phyloP scores from a whole-genome alignment of 2,888 invertebrate species.

The Antitype chi region DNA sequence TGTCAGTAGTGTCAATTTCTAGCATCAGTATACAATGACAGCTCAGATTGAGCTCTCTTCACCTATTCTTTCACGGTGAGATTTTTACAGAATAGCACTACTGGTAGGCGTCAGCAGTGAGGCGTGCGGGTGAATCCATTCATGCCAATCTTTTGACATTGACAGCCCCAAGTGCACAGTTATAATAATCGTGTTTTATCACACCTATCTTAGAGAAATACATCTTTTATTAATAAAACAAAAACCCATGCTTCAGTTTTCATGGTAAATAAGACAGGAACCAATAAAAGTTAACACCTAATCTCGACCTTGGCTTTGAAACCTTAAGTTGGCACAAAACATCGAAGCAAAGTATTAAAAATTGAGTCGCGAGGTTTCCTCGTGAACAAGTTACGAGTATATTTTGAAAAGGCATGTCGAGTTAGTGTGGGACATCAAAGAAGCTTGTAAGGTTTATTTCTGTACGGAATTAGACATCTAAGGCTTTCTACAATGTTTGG shows the following conservation, averaged over 20 bases:
- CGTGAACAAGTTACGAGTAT: conserved; percentile 22
- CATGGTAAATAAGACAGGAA: neutral
- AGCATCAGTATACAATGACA: no score
- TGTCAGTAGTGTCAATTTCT: no score
- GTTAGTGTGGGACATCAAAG: conserved; percentile 22
- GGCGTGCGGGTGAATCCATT: no score
- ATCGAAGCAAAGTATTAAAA: neutral
- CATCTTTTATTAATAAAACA: no score
- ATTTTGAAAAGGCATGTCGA: conserved; percentile 24
- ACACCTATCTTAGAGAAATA: neutral
- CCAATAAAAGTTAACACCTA: neutral
- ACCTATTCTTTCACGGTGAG: no score
- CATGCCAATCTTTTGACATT: no score
- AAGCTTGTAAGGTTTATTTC: neutral
- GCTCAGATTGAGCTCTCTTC: no score
- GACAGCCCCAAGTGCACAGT: no score
- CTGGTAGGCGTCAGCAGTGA: no score
- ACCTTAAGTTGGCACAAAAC: neutral
- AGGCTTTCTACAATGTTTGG: conserved; percentile 15
- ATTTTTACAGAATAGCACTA: no score
- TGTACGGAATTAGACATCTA: conserved; percentile 8
- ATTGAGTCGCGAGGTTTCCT: neutral
- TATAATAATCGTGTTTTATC: no score
- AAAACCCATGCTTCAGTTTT: neutral
- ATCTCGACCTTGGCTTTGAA: conserved; percentile 7